Base-by-base conservation (phyloP, 2,113 vertebrate genomes). In the Microtus richardsoni region DNA sequence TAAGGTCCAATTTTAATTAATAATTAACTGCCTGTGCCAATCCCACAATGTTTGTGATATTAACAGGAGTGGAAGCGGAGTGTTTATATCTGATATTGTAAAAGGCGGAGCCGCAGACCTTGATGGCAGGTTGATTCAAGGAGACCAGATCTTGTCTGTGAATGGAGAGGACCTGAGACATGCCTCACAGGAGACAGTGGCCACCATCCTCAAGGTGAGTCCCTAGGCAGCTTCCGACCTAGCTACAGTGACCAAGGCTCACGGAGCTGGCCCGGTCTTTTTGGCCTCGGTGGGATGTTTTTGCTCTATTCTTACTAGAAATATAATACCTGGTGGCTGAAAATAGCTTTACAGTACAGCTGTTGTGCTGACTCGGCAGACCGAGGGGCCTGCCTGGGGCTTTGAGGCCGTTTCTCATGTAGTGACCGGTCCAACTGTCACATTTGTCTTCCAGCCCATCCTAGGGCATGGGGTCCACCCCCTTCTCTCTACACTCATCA, bases 71-170 rank as follows among this genome's bases (percentile, higher is more conserved):
- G 99, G 99, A 97, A 99, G 98, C 0, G 99, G 99, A 77, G 99
- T 99, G 92, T 99, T 99, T 97, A 99, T 99, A 98, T 99, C 99
- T 1, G 99, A 99, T 97, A 98, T 99, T 97, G 99, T 99, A 98
- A 99, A 99, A 98, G 99, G 99, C 30, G 99, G 99, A 84, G 99
- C 99, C 0, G 99, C 99, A 70, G 99, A 99, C 97, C 98, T 99
- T 84, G 99, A 99, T 73, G 99, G 99, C n/a, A 99, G 99, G 91
- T 98, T 99, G 97, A 99, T 99, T 99, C 99, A 99, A 97, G 99
- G 99, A 79, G 99, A 99, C 96, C 99, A 99, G 98, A 99, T 99
- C 98, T 97, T 99, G 97, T 99, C 99, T 17, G 99, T 99, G 97
- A 99, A 99, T 74, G 98, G 99, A 52, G 99, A 99, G 86, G 99